Evolutionary conservation across 2,113 vertebrate species (phyloP).

Genomic region (Upupa epops): DNA sequence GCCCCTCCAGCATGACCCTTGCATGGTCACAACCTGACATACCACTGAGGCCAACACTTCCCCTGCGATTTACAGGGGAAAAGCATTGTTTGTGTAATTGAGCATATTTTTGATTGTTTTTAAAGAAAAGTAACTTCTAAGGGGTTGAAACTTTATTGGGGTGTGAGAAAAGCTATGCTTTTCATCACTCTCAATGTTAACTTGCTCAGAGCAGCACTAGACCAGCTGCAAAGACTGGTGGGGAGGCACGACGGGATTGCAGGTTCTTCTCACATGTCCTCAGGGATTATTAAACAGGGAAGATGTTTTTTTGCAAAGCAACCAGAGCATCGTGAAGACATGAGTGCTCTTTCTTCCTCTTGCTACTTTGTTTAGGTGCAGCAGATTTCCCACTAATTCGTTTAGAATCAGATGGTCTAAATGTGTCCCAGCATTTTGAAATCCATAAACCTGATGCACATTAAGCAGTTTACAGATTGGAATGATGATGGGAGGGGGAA

Average conservation of each 20-base stretch:
- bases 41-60: not conserved
- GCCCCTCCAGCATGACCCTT: not conserved
- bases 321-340: rapidly evolving
- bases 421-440: not conserved
- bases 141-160: not conserved
- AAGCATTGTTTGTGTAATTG: not conserved
- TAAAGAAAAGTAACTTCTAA: not conserved
- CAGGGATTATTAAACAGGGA: not conserved
- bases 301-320: not conserved
- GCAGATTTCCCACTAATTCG: not conserved
- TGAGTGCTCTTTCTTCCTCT: rapidly evolving
- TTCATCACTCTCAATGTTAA: not conserved
- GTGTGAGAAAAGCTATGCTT: not conserved
- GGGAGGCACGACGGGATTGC: rapidly evolving
- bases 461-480: not conserved
- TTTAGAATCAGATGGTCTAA: conserved; percentile 30
- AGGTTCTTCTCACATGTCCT: not conserved
- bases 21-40: not conserved
- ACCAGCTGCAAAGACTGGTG: not conserved
- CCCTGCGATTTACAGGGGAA: conserved; percentile 31
- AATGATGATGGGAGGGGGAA: not conserved
- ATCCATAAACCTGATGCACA: conserved; percentile 37
- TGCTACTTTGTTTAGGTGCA: not conserved
- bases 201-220: not conserved
- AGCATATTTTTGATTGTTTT: not conserved